These are phyloP conservation scores for Aptenodytes patagonicus DNA, from an alignment of 2,113 vertebrate species.

Conservation along the genomic window DNA sequence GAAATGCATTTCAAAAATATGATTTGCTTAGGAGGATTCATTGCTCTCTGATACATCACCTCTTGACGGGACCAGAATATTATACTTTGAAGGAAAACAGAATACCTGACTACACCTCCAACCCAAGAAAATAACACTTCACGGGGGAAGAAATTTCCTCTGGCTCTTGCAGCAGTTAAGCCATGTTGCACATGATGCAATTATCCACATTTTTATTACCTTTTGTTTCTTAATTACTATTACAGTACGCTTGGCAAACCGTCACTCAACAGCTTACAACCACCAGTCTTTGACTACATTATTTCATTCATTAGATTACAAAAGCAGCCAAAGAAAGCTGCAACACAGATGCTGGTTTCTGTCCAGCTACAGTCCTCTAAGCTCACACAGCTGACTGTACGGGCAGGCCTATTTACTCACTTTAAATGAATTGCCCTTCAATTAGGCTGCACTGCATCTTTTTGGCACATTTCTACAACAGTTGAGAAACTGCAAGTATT, in stretches of 20 bases:
- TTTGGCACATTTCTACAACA: neutral
- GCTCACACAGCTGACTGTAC: neutral
- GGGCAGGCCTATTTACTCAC: neutral
- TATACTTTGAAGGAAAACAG: neutral
- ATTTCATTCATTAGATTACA: neutral
- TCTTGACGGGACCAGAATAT: neutral
- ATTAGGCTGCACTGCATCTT: neutral
- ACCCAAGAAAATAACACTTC: neutral
- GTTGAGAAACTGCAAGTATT: neutral
- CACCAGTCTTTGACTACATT: neutral
- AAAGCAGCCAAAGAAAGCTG: constrained; percentile 7
- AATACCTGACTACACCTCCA: neutral
- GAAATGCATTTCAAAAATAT: neutral
- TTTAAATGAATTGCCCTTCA: constrained; percentile 4
- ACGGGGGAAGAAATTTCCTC: neutral
- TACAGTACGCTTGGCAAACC: constrained; percentile 12
- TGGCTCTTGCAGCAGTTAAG: neutral
- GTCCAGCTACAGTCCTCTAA: neutral
- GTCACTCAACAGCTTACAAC: neutral
- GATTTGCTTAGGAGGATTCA: neutral
- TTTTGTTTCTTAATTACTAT: constrained; percentile 47
- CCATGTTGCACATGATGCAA: neutral
- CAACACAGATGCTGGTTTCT: neutral
- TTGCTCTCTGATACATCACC: neutral
- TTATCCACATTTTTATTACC: constrained; percentile 29